Base-by-base conservation (phyloP, 2,888 invertebrate genomes). In the Amphipyra berbera region DNA sequence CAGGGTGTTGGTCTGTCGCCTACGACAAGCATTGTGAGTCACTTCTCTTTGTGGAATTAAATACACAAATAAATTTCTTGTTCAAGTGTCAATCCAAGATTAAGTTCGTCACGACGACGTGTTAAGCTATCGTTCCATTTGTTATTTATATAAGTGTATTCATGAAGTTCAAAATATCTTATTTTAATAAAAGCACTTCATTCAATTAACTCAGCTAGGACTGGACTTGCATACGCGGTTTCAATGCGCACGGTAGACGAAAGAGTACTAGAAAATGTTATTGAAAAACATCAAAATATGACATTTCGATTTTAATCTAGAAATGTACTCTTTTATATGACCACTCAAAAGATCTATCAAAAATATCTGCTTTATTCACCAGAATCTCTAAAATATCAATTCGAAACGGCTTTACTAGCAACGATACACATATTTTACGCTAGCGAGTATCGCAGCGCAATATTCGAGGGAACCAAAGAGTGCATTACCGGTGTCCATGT, bases 401-500 rank as follows among this genome's bases (percentile, higher is more conserved):
- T 60, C 38, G 49, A 41, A 65, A 70, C 47, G 41, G 48, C 50
- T 68, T 77, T 73, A 62, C 61, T 61, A 61, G 59, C 45, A 38
- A 56, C 61, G 52, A 56, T 70, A 45, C 57, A 59, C 61, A 60
- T 68, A 63, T 77, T 79, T 79, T 73, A 72, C 59, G 58, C 54
- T 78, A 71, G 73, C 72, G 73, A 78, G 76, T 80, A 74, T 76
- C 73, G 55, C 21, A 62, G 56, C 71, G 63, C 45, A 54, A 66
- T 67, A 52, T 68, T 77, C 80, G 74, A 80, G 82, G 61, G 74
- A 82, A 82, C 82, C 84, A 68, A 82, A 79, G 83, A 87, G 87
- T 90, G 90, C 91, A 91, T 92, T 92, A 91, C 87, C 76, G 89
- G 85, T 87, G 88, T 88, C 86, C 88, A 87, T 82, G 86, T 88